Conservation (phyloP, 2,888 invertebrate genomes). For the Callinectes sapidus region DNA sequence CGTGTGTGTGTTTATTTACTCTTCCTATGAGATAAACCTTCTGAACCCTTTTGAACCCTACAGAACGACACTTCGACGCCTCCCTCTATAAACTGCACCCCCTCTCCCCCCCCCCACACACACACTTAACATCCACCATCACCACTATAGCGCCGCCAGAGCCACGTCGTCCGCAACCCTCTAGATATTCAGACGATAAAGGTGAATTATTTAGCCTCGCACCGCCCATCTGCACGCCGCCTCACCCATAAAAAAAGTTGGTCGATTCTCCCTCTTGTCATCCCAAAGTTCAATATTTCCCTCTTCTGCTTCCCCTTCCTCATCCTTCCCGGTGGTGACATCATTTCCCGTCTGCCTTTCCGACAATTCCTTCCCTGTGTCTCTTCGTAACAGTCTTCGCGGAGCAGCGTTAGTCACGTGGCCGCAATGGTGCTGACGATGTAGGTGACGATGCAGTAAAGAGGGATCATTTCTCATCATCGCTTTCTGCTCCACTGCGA, state of each 20-base stretch:
- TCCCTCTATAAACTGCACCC: neutral
- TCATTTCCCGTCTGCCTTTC: neutral
- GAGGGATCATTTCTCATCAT: neutral
- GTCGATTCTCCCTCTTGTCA: neutral
- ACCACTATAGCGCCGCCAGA: neutral
- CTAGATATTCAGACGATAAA: neutral
- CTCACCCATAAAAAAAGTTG: neutral
- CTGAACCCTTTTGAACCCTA: neutral
- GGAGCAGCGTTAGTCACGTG: neutral
- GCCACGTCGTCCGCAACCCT: neutral
- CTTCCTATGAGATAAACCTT: neutral
- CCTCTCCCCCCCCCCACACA: neutral
- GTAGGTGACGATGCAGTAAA: neutral
- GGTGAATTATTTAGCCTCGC: neutral
- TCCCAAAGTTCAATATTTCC: constrained; percentile 1
- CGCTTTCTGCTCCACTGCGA: neutral
- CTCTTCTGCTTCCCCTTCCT: neutral
- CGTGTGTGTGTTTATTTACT: neutral
- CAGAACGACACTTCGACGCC: neutral
- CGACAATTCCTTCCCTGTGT: neutral
- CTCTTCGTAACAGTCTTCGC: neutral
- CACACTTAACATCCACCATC: neutral
- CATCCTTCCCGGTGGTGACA: neutral
- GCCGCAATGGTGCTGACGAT: neutral
- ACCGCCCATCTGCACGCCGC: neutral